Conservation (phyloP, 2,113 vertebrate genomes). For the Petroica traversi region DNA sequence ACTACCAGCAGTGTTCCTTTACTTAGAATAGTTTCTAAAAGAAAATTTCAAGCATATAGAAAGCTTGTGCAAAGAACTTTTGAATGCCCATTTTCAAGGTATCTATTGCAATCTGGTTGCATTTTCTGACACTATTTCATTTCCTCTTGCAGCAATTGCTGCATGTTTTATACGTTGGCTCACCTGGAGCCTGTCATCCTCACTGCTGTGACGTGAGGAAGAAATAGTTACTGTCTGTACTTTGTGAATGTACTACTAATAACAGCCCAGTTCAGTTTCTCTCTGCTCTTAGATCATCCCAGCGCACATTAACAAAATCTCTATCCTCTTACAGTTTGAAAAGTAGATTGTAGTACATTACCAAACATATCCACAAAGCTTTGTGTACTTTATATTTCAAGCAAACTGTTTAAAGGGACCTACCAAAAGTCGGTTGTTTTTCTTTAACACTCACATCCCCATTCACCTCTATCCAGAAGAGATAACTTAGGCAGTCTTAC, state of each 20-base stretch:
- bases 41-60: neutral
- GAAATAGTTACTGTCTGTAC: neutral
- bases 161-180: neutral
- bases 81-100: neutral
- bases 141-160: neutral
- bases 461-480: neutral
- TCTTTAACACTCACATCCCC: neutral
- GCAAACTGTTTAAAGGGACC: neutral
- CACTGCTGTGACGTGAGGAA: neutral
- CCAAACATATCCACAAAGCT: neutral
- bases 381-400: neutral
- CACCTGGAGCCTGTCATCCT: neutral
- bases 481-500: neutral
- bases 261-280: neutral
- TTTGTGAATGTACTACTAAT: neutral
- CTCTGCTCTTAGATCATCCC: neutral
- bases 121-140: neutral
- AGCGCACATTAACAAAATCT: neutral
- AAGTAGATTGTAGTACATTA: neutral
- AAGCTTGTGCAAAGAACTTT: neutral
- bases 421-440: neutral
- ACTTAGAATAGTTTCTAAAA: neutral
- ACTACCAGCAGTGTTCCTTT: neutral
- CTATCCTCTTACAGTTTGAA: neutral
- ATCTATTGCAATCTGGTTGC: neutral